Conservation (phyloP, 2,797 vertebrate species). For the Siniperca scherzeri region DNA sequence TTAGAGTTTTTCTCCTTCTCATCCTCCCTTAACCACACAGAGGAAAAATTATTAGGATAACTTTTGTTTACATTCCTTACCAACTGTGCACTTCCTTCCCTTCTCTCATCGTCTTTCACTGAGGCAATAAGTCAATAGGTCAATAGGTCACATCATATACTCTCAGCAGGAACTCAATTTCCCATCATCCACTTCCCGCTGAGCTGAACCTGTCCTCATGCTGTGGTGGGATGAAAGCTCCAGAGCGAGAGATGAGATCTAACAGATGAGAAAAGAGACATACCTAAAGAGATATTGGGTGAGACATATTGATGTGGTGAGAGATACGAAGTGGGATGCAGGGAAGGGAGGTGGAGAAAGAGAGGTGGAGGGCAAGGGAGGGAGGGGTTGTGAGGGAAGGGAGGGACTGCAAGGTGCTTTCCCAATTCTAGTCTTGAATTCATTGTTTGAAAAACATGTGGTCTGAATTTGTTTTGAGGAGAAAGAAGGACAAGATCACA, state of each 20-base stretch:
- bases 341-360: slow-evolving; percentile 1
- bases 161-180: slow-evolving; percentile 72
- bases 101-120: slow-evolving; percentile 33
- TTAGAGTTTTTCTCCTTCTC: slow-evolving; percentile 17
- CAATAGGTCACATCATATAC: slow-evolving; percentile 60
- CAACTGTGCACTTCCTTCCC: slow-evolving; percentile 41
- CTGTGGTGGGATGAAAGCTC: slow-evolving; percentile 58
- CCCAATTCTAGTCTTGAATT: slow-evolving; percentile 75
- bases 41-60: slow-evolving; percentile 44
- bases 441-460: slow-evolving; percentile 81
- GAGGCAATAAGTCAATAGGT: slow-evolving; percentile 61
- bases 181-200: slow-evolving; percentile 76
- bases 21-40: slow-evolving; percentile 14
- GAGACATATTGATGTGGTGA: slow-evolving; percentile 47
- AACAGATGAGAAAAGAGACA: slow-evolving; percentile 65
- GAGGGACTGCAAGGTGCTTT: slow-evolving; percentile 78
- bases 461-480: slow-evolving; percentile 76
- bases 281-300: slow-evolving; percentile 20
- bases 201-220: slow-evolving; percentile 61
- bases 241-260: slow-evolving; percentile 58
- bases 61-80: slow-evolving; percentile 53
- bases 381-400: slow-evolving; percentile 25
- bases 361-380: slow-evolving; percentile 1
- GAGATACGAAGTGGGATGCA: slow-evolving; percentile 33
- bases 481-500: slow-evolving; percentile 74